These are phyloP conservation scores for Rhabdomys dilectus DNA, from an alignment of 2,113 vertebrate species.

Conservation along the genomic window DNA sequence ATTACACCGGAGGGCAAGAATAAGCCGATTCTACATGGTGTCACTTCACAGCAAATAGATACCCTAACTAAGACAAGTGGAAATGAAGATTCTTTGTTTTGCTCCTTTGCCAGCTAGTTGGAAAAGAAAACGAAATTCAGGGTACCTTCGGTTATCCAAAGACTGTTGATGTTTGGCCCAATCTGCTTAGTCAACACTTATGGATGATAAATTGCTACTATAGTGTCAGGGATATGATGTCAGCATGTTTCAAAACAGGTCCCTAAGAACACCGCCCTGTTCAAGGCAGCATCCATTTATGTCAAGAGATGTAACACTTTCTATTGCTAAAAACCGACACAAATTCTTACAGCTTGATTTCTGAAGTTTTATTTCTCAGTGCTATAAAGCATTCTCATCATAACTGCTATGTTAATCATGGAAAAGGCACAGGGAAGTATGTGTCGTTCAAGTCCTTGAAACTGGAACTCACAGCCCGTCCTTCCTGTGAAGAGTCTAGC, in stretches of 20 bases:
- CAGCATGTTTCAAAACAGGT: slow-evolving; percentile 68
- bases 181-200: slow-evolving; percentile 56
- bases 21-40: too few species aligned
- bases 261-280: background rate
- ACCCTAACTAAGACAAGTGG: background rate
- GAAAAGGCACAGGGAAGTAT: slow-evolving; percentile 1
- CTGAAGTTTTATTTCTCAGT: background rate
- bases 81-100: slow-evolving; percentile 13
- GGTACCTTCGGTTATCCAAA: slow-evolving; percentile 22
- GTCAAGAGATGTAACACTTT: slow-evolving; percentile 17
- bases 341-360: background rate
- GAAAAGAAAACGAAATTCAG: slow-evolving; percentile 52
- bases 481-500: background rate
- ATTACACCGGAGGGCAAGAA: background rate
- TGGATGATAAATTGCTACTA: slow-evolving; percentile 57
- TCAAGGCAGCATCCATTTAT: slow-evolving; percentile 77
- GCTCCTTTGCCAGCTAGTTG: slow-evolving; percentile 67
- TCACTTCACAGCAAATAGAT: background rate
- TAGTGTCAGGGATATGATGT: slow-evolving; percentile 60
- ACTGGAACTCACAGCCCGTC: background rate
- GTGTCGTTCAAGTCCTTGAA: background rate
- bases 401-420: background rate
- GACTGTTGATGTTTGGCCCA: slow-evolving; percentile 63
- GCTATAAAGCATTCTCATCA: background rate
- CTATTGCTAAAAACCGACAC: background rate